Percentiles rank a stretch among this genome's conserved stretches.
Evolutionary conservation across 2,888 invertebrate species (phyloP).

Genomic region (Pycnomerus fuliginosus): DNA sequence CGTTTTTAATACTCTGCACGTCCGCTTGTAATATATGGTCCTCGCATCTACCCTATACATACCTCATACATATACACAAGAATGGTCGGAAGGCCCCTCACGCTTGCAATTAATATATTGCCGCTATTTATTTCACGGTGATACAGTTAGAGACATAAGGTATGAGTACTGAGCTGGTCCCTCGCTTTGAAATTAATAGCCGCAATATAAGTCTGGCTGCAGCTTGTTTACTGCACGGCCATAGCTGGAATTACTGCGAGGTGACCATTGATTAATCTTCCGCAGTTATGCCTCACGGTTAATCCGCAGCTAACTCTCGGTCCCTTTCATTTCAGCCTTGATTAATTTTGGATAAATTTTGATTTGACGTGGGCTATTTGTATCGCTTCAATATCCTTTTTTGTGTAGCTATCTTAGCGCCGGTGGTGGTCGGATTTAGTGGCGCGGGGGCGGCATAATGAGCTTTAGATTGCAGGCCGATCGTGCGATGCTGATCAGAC

Average conservation of each 20-base stretch:
- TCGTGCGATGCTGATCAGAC: slow-evolving; percentile 39
- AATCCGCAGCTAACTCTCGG: no score
- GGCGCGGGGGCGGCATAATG: slow-evolving; percentile 44
- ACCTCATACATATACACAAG: slow-evolving; percentile 44
- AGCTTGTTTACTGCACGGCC: slow-evolving; percentile 47
- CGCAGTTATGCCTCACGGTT: slow-evolving; percentile 43
- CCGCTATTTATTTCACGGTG: slow-evolving; percentile 49
- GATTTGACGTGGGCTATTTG: no score
- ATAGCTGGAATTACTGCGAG: slow-evolving; percentile 45
- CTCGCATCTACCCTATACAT: slow-evolving; percentile 31
- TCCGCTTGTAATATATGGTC: slow-evolving; percentile 42
- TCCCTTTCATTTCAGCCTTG: no score
- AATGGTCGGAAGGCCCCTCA: slow-evolving; percentile 32
- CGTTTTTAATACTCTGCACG: slow-evolving; percentile 51
- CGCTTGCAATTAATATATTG: slow-evolving; percentile 49
- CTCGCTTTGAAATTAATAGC: slow-evolving; percentile 51
- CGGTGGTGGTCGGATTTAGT: no score
- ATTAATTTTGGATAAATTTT: no score
- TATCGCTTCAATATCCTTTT: no score
- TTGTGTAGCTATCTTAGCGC: no score
- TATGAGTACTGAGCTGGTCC: slow-evolving; percentile 40
- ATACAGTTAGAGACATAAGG: slow-evolving; percentile 46
- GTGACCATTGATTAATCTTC: slow-evolving; percentile 48
- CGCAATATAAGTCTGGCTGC: slow-evolving; percentile 52
- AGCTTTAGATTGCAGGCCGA: slow-evolving; percentile 41